A percentile compares a stretch with the other conserved stretches of the same genome.
Evolutionary conservation across 2,888 invertebrate species (phyloP).

Genomic region (Amitus sp.): DNA sequence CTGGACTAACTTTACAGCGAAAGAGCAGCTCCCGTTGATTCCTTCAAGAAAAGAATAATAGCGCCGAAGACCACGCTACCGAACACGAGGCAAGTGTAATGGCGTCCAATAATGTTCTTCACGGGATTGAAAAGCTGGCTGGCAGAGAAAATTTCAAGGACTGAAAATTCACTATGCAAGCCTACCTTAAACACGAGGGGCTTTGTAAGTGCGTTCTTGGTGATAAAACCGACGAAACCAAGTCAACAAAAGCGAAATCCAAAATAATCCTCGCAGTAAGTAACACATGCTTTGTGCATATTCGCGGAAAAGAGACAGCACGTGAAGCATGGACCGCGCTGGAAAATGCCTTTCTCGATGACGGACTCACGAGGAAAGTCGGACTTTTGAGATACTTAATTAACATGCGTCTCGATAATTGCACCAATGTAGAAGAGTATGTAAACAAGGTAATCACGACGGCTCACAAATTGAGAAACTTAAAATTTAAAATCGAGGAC

Average conservation of each 20-base stretch:
- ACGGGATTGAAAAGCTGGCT: too few species aligned
- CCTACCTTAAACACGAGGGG: too few species aligned
- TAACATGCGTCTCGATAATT: conserved; percentile 43
- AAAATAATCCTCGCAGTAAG: conserved; percentile 46
- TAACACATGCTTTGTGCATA: conserved; percentile 45
- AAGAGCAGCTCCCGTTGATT: too few species aligned
- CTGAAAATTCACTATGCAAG: too few species aligned
- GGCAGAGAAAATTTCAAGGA: too few species aligned
- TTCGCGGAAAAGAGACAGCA: conserved; percentile 41
- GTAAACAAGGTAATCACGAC: conserved; percentile 47
- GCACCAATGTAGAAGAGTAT: conserved; percentile 47
- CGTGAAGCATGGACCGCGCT: conserved; percentile 48
- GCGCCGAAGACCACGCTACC: too few species aligned
- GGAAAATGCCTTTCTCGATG: conserved; percentile 46
- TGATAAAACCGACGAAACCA: conserved; percentile 9
- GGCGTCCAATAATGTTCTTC: too few species aligned
- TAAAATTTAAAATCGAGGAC: conserved; percentile 45
- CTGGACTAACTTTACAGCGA: too few species aligned
- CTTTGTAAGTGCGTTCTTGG: too few species aligned
- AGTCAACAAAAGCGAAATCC: conserved; percentile 31
- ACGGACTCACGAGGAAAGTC: conserved; percentile 48
- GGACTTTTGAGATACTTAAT: conserved; percentile 44
- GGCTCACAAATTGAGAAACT: conserved; percentile 45
- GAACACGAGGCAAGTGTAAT: too few species aligned
- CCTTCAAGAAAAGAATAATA: too few species aligned